These are phyloP conservation scores for Benthosema pterotum DNA, from an alignment of 2,797 vertebrate genomes.

Conservation along the genomic window DNA sequence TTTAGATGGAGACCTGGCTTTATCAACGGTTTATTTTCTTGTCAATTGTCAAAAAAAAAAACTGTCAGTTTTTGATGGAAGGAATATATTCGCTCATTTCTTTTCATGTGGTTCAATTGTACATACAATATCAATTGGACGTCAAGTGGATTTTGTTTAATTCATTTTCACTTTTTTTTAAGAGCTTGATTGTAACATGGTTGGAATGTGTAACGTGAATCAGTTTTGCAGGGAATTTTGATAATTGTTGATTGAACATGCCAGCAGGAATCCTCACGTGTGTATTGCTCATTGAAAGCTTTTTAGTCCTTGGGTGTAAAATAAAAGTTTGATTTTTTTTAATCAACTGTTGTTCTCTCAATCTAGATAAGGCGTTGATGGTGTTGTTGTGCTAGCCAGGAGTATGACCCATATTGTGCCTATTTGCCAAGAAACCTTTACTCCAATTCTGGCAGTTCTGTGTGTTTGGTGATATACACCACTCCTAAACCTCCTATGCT, in stretches of 20 bases:
- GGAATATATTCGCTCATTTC: constrained; percentile 35
- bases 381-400: background rate
- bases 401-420: background rate
- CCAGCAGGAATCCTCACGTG: constrained; percentile 67
- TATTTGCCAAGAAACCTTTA: background rate
- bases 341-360: constrained; percentile 65
- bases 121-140: constrained; percentile 25
- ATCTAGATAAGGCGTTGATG: constrained; percentile 42
- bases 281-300: constrained; percentile 63
- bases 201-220: constrained; percentile 56
- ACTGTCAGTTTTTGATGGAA: constrained; percentile 48
- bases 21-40: constrained; percentile 43
- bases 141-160: constrained; percentile 20
- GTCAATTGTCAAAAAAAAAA: constrained; percentile 40
- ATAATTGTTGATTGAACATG: constrained; percentile 62
- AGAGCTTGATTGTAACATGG: constrained; percentile 53
- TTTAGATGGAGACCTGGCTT: constrained; percentile 43
- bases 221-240: constrained; percentile 57
- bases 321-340: constrained; percentile 73
- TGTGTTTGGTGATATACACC: too few species aligned
- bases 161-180: constrained; percentile 44
- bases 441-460: too few species aligned
- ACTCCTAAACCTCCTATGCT: background rate
- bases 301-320: constrained; percentile 75
- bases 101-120: constrained; percentile 56